Evolutionary conservation across 1,140 invertebrate species (phyloP).

Genomic region (Procambarus clarkii): DNA sequence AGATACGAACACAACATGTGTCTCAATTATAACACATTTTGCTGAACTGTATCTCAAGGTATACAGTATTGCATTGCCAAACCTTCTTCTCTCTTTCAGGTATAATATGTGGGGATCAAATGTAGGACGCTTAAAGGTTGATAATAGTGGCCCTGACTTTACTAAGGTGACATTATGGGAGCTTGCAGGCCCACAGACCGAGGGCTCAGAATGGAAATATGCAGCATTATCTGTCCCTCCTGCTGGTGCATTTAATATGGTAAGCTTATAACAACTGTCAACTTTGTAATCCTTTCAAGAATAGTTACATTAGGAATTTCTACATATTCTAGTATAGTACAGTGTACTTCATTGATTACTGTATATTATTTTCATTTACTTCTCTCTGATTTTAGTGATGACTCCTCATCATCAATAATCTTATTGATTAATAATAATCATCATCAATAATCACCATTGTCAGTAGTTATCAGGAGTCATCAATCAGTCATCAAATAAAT

Average conservation of each 20-base stretch:
- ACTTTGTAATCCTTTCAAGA: no score
- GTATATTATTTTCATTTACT: no score
- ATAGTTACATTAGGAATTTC: no score
- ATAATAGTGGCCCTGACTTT: background rate
- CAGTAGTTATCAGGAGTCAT: no score
- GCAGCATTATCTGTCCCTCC: conserved; percentile 3
- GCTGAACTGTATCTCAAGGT: background rate
- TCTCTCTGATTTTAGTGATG: no score
- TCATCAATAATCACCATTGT: no score
- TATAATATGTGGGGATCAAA: conserved; percentile 45
- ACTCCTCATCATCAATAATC: no score
- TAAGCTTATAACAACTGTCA: background rate
- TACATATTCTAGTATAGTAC: no score
- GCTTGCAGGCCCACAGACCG: conserved; percentile 16
- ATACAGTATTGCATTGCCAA: background rate
- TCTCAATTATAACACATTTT: background rate
- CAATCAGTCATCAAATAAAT: no score
- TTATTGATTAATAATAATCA: no score
- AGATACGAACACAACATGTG: background rate
- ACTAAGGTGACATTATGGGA: conserved; percentile 5
- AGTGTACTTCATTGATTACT: no score
- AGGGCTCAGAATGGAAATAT: conserved; percentile 16
- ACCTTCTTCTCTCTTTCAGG: background rate
- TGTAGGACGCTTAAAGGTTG: background rate
- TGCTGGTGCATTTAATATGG: background rate